Evolutionary conservation across 1,140 invertebrate species (phyloP).

Genomic region (Potamilus streckersoni): DNA sequence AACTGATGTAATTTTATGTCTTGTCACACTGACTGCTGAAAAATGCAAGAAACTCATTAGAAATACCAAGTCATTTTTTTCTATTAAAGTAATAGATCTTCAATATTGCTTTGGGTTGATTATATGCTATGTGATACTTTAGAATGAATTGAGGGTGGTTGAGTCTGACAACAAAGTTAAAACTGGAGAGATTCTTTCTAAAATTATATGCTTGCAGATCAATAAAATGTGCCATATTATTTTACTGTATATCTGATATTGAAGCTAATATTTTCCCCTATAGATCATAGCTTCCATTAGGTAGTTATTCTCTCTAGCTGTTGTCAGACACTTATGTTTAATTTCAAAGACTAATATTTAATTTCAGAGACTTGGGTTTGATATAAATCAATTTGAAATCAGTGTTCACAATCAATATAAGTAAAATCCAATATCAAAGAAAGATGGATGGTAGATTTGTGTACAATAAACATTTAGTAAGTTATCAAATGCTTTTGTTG

Average conservation of each 20-base stretch:
- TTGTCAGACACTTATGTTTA: no score
- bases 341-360: no score
- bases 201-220: neutral
- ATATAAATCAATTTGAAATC: no score
- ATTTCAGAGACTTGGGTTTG: no score
- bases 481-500: neutral
- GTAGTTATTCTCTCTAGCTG: no score
- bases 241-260: conserved; percentile 15
- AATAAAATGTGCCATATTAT: conserved; percentile 17
- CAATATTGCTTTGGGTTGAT: neutral
- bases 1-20: neutral
- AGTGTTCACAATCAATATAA: no score
- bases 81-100: neutral
- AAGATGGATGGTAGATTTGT: neutral
- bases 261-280: conserved; percentile 24
- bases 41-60: no score
- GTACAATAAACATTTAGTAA: neutral
- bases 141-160: neutral
- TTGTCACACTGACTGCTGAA: neutral
- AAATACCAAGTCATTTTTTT: neutral
- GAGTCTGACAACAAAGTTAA: neutral
- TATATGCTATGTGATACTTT: neutral
- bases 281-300: conserved; percentile 13
- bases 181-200: neutral
- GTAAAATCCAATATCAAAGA: no score